A percentile compares a stretch with the other conserved stretches of the same genome.
phyloP scores from a whole-genome alignment of 1,140 invertebrate species.

The Helicoverpa zea region DNA sequence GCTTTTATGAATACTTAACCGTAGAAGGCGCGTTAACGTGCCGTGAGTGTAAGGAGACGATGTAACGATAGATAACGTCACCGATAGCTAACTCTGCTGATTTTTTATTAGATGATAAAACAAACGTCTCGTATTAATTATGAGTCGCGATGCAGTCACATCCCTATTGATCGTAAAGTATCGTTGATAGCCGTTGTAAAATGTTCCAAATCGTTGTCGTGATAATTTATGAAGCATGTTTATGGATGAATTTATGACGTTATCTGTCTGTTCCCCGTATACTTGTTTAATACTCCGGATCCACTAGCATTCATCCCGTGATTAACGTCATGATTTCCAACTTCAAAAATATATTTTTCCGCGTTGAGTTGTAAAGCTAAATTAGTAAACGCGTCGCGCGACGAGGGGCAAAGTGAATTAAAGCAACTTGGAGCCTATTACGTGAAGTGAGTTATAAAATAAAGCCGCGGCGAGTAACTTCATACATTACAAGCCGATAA shows the following conservation, averaged over 20 bases:
- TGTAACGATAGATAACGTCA: slow-evolving; percentile 62
- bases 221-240: slow-evolving; percentile 86
- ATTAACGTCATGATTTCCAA: slow-evolving; percentile 38
- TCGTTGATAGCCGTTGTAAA: slow-evolving; percentile 85
- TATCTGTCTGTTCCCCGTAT: slow-evolving; percentile 58
- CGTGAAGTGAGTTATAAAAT: slow-evolving; percentile 86
- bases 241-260: slow-evolving; percentile 82
- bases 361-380: slow-evolving; percentile 62
- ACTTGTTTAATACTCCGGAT: slow-evolving; percentile 52
- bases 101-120: slow-evolving; percentile 85
- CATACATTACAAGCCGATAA: slow-evolving; percentile 87
- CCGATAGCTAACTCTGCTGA: slow-evolving; percentile 70
- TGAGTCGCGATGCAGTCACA: slow-evolving; percentile 77
- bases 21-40: slow-evolving; percentile 67
- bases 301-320: slow-evolving; percentile 34
- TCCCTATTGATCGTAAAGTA: slow-evolving; percentile 83
- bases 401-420: slow-evolving; percentile 76
- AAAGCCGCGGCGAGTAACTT: slow-evolving; percentile 82
- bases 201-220: slow-evolving; percentile 83
- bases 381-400: slow-evolving; percentile 71
- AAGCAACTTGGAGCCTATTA: slow-evolving; percentile 81
- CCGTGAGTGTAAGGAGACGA: slow-evolving; percentile 62
- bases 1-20: slow-evolving; percentile 77
- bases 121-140: slow-evolving; percentile 86
- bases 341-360: slow-evolving; percentile 48